A percentile compares a stretch with the other conserved stretches of the same genome.
These are phyloP conservation scores for Listrodromus nycthemerus DNA, from an alignment of 2,888 invertebrate genomes.

Conservation along the genomic window DNA sequence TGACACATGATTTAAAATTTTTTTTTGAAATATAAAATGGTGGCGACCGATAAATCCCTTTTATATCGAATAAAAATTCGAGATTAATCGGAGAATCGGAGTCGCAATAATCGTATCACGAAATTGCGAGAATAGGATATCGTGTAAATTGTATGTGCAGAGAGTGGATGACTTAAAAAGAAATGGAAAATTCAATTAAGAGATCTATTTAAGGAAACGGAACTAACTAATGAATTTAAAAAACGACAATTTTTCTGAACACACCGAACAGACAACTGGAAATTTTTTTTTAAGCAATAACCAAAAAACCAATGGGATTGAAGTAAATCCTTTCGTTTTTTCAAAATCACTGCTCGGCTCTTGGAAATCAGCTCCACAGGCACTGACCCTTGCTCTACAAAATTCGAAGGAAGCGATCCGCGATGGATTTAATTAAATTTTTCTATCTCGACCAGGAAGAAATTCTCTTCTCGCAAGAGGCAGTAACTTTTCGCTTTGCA, in stretches of 20 bases:
- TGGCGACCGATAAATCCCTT: too few relatives aligned
- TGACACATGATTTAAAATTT: too few relatives aligned
- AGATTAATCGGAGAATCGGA: not conserved
- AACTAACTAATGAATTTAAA: too few relatives aligned
- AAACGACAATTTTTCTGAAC: too few relatives aligned
- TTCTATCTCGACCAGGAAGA: not conserved
- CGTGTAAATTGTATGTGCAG: not conserved
- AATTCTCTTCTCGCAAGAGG: not conserved
- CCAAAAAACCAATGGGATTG: too few relatives aligned
- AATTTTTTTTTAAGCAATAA: too few relatives aligned
- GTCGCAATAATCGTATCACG: not conserved
- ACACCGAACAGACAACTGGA: too few relatives aligned
- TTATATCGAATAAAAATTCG: too few relatives aligned
- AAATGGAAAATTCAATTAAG: slow-evolving; percentile 45
- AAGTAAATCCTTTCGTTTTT: too few relatives aligned
- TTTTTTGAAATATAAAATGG: too few relatives aligned
- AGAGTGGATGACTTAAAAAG: not conserved
- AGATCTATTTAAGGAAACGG: not conserved
- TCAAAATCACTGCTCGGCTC: too few relatives aligned
- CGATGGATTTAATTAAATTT: slow-evolving; percentile 7
- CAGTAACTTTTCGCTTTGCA: not conserved
- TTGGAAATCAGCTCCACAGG: not conserved
- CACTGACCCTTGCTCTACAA: not conserved
- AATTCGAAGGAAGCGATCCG: not conserved
- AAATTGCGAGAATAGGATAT: not conserved